Conservation (phyloP, 1,140 invertebrate species). For the Cotesia glomerata region DNA sequence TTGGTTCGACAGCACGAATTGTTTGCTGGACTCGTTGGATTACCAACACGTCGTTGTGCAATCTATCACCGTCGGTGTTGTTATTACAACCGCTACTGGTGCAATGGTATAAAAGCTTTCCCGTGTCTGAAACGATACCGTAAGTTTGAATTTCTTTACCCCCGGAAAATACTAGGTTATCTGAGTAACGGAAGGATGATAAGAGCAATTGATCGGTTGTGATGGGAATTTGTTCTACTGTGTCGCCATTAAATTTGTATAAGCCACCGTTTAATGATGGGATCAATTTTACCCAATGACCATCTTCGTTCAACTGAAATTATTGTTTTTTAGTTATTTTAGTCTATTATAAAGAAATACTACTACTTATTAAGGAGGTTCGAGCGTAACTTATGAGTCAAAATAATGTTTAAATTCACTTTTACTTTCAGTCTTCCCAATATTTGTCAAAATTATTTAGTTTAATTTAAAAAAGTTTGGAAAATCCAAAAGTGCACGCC, state of each 20-base stretch:
- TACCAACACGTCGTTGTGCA: conserved; percentile 71
- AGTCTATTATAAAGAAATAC: too few species aligned
- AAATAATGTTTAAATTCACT: too few species aligned
- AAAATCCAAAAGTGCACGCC: too few species aligned
- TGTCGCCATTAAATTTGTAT: conserved; percentile 89
- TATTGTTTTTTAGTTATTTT: conserved; percentile 11
- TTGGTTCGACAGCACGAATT: conserved; percentile 84
- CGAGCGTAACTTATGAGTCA: too few species aligned
- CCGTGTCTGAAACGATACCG: conserved; percentile 77
- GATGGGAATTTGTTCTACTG: conserved; percentile 85
- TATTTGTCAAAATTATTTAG: too few species aligned
- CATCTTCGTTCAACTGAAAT: conserved; percentile 80
- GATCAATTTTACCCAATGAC: conserved; percentile 85
- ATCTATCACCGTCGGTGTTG: conserved; percentile 58
- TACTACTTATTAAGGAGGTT: too few species aligned
- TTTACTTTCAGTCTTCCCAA: too few species aligned
- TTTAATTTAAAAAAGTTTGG: too few species aligned
- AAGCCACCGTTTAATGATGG: conserved; percentile 89
- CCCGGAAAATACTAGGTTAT: conserved; percentile 87
- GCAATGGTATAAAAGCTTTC: conserved; percentile 81
- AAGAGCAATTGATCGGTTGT: conserved; percentile 83
- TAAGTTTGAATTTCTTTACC: conserved; percentile 73
- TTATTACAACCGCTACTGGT: conserved; percentile 75
- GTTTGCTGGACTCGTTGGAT: conserved; percentile 83
- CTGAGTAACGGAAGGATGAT: conserved; percentile 83